A percentile compares a stretch with the other conserved stretches of the same genome.
These are phyloP conservation scores for Pyrochroa serraticornis DNA, from an alignment of 2,888 invertebrate species.

Conservation along the genomic window DNA sequence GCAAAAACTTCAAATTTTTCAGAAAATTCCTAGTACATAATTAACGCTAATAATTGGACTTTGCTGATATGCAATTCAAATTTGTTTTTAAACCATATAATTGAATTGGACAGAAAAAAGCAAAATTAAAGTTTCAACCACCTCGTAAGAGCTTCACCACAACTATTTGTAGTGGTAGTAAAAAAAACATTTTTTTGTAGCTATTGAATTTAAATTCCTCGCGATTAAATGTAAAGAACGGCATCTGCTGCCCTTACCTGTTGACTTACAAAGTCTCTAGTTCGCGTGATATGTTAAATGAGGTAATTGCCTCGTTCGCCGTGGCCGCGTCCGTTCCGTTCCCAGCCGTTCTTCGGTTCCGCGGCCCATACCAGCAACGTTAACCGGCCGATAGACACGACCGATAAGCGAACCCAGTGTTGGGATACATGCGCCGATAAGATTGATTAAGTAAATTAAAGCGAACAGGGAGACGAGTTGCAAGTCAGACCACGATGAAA, in stretches of 20 bases:
- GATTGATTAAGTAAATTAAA: slow-evolving; percentile 51
- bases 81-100: no score
- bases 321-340: slow-evolving; percentile 1
- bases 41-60: no score
- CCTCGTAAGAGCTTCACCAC: no score
- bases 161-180: no score
- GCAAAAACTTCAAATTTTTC: no score
- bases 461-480: slow-evolving; percentile 34
- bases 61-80: no score
- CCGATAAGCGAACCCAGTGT: slow-evolving; percentile 32
- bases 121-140: no score
- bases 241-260: slow-evolving; percentile 1
- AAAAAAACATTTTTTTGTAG: no score
- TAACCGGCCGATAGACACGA: slow-evolving; percentile 21
- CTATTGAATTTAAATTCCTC: no score
- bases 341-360: background rate
- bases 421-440: slow-evolving; percentile 47
- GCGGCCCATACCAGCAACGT: slow-evolving; percentile 7
- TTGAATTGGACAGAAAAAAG: no score
- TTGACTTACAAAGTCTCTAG: slow-evolving; percentile 2
- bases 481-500: slow-evolving; percentile 32
- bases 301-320: slow-evolving; percentile 13
- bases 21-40: no score
- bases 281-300: slow-evolving; percentile 20
- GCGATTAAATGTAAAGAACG: no score